Conservation (phyloP, 2,888 invertebrate genomes). For the Ypsolopha sequella region DNA sequence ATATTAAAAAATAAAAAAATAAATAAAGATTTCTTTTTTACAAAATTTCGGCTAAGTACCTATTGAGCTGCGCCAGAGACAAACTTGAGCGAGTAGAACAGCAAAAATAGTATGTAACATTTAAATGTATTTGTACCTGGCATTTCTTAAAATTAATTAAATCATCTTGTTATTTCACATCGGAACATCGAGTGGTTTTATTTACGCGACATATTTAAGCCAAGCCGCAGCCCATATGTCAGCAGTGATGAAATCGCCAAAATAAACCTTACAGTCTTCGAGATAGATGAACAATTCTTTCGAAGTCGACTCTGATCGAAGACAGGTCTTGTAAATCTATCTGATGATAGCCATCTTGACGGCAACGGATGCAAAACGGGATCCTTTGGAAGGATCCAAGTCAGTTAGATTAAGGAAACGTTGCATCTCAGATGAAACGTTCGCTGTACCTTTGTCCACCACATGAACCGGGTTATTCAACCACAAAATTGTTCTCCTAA, state of each 20-base stretch:
- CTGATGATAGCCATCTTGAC: constrained; percentile 67
- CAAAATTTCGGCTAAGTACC: no score
- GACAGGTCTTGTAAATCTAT: constrained; percentile 68
- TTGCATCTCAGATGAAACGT: constrained; percentile 24
- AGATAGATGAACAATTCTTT: constrained; percentile 51
- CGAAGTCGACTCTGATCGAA: constrained; percentile 38
- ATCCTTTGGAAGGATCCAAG: constrained; percentile 26
- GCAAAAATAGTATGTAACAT: no score
- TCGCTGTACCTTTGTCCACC: constrained; percentile 6
- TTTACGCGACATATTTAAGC: constrained; percentile 16
- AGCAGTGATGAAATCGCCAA: constrained; percentile 11
- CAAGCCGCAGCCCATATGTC: background rate
- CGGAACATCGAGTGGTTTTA: constrained; percentile 7
- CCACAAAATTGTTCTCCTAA: no score
- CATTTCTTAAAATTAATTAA: background rate
- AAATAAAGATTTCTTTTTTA: no score
- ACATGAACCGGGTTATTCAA: no score
- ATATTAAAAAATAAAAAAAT: no score
- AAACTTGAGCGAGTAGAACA: no score
- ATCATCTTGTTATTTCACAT: constrained; percentile 5
- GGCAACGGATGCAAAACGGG: constrained; percentile 68
- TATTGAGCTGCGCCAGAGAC: no score
- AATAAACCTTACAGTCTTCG: constrained; percentile 25
- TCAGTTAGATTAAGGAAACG: constrained; percentile 60
- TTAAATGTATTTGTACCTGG: no score